phyloP scores from a whole-genome alignment of 2,888 invertebrate species.

The Acrocyrtus sp. region DNA sequence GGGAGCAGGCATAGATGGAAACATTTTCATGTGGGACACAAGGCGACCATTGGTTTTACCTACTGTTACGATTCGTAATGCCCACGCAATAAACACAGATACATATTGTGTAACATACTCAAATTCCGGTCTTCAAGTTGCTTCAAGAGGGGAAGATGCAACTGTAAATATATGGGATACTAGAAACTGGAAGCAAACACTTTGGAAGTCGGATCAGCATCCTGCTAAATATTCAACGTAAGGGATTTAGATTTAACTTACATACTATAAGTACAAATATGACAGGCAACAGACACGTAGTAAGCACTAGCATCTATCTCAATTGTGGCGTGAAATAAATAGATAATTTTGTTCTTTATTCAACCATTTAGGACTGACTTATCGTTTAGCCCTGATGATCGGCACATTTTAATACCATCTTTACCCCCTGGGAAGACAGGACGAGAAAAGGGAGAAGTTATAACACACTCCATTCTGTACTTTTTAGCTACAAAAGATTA shows the following conservation, averaged over 20 bases:
- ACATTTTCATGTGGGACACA: slow-evolving; percentile 97
- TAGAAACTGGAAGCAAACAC: slow-evolving; percentile 80
- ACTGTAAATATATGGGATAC: slow-evolving; percentile 96
- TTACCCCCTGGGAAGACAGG: slow-evolving; percentile 58
- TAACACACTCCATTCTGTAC: slow-evolving; percentile 52
- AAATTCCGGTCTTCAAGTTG: slow-evolving; percentile 81
- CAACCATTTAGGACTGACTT: slow-evolving; percentile 72
- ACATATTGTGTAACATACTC: slow-evolving; percentile 89
- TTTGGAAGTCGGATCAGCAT: slow-evolving; percentile 73
- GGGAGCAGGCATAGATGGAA: slow-evolving; percentile 94
- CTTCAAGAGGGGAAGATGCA: slow-evolving; percentile 89
- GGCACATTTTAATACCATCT: slow-evolving; percentile 64
- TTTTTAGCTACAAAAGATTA: slow-evolving; percentile 56
- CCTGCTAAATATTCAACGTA: slow-evolving; percentile 80
- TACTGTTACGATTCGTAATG: slow-evolving; percentile 72
- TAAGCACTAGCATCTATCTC: too few relatives aligned
- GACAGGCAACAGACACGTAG: too few relatives aligned
- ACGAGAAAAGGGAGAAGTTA: slow-evolving; percentile 52
- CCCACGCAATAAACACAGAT: slow-evolving; percentile 83
- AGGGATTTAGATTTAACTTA: too few relatives aligned
- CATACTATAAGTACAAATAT: too few relatives aligned
- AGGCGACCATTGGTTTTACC: slow-evolving; percentile 80
- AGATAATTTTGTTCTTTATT: background rate
- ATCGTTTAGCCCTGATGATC: slow-evolving; percentile 92
- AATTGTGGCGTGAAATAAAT: background rate